Evolutionary conservation across 2,113 vertebrate species (phyloP), one percentile per base, ranked within the genome.

Genomic region (Epinephelus lanceolatus): DNA sequence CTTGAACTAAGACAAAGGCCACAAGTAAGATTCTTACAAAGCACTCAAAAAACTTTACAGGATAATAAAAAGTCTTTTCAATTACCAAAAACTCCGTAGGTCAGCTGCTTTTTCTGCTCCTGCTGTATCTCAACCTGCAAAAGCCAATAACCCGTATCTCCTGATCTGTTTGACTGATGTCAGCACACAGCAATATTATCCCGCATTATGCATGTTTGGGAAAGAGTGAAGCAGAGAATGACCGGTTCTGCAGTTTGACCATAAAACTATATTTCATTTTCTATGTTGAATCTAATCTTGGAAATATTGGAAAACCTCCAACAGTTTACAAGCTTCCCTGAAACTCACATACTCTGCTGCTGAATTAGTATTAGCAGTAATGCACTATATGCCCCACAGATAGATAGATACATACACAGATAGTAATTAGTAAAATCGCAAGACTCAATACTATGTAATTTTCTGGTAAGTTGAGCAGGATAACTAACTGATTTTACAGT

Each of bases 11-110:
- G 65, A 49, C 23, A 52, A 47, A 25, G 25, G 40, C 65, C 37
- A 57, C 5, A 8, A 37, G 25, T 19, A 4, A 37, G 51, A 72
- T 42, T 71, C 51, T 76, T 47, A 71, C 73, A 76, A 76, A 63
- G 47, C 62, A 27, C 17, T 53, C 12, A 3, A 14, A 25, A n/a
- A 68, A 56, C 62, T 72, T 78, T 52, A 66, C 42, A 52, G 30
- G 68, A 53, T 51, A 51, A 78, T 72, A 73, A 84, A 78, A 65
- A 68, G 45, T 57, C 7, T 67, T 72, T 84, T 67, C 60, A 71
- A 65, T 76, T 56, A 61, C 17, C 13, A 51, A 45, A 45, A 82
- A 80, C 51, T 19, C 57, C 27, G 30, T 27, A 10, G 30, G 52
- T 76, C 66, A 76, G 77, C 77, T 23, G 40, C 42, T 65, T 76